phyloP scores from a whole-genome alignment of 2,797 vertebrate species.

The Lacerta bilineata region DNA sequence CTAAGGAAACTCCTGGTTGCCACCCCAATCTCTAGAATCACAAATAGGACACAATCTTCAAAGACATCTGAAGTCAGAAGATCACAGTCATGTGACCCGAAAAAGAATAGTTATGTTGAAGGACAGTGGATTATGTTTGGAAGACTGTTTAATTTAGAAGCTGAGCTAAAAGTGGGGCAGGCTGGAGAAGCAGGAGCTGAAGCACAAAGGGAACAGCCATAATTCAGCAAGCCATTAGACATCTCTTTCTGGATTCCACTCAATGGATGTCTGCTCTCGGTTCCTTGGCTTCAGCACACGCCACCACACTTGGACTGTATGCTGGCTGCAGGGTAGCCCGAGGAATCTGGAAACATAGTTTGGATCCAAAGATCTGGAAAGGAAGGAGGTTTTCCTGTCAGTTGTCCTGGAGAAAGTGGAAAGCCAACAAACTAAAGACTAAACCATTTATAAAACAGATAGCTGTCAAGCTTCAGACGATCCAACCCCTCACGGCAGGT shows the following conservation, averaged over 20 bases:
- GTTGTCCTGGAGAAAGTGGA: not conserved
- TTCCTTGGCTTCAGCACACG: not conserved
- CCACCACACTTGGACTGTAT: not conserved
- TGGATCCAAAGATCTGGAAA: constrained; percentile 63
- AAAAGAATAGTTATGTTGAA: not conserved
- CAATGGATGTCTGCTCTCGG: not conserved
- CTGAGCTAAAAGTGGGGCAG: not conserved
- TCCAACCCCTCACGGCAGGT: too few species aligned
- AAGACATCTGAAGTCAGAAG: not conserved
- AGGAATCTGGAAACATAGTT: constrained; percentile 43
- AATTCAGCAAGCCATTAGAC: not conserved
- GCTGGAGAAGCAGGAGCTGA: not conserved
- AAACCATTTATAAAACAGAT: too few species aligned
- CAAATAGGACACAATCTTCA: not conserved
- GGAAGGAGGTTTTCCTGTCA: constrained; percentile 29
- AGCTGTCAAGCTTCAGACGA: too few species aligned
- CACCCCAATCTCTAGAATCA: not conserved
- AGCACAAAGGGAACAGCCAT: not conserved
- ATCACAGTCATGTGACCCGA: not conserved
- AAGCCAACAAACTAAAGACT: too few species aligned
- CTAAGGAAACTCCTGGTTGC: not conserved
- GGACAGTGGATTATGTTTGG: not conserved
- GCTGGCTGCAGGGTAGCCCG: constrained; percentile 9
- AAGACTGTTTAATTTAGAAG: constrained; percentile 24
- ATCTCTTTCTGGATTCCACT: not conserved